Evolutionary conservation across 2,113 vertebrate genomes (phyloP), one percentile per base, ranked within the genome.

Genomic region (Genyomyrus donnyi): DNA sequence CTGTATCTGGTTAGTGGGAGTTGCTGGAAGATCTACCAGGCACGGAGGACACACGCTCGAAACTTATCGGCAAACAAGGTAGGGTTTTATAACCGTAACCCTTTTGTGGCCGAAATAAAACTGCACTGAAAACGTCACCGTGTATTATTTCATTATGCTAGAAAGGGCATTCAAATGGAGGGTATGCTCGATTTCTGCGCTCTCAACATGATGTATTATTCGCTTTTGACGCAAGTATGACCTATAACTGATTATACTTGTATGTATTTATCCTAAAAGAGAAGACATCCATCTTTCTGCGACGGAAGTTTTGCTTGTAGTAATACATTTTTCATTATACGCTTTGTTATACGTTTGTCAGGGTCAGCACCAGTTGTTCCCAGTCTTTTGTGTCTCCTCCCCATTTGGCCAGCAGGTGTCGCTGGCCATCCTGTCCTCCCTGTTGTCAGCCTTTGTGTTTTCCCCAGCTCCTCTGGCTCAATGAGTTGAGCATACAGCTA

Each of bases 31-130:
- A 91, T 91, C 92, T 48, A 58, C 93, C 88, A 93, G 92, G 90
- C 90, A 91, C 1, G 92, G 93, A 92, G 94, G 94, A 91, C 93
- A 94, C 91, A 94, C 91, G 89, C 93, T 94, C 91, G 95, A 96
- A 91, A 93, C 93, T 91, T 94, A 93, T 91, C 95, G 93, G 91
- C 94, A 96, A 91, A 96, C 91, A 94, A 96, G 96, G 95, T 96
- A 95, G 46, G n/a, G 27, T 27, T 58, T 58, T 56, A 31, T 88
- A 88, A 88, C 19, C 49, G 52, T 31, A n/a, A 35, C 49, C 8
- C 5, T 31, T 52, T 87, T 49, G 46, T 87, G 21, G 24, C 13
- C 5, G 49, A 87, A 87, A 87, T 48, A 15, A 35, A 35, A 17
- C 3, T 52, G 15, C 17, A 87, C 19, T 31, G 85, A 27, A 17